A percentile compares a stretch with the other conserved stretches of the same genome.
Evolutionary conservation across 2,888 invertebrate species (phyloP).

Genomic region (Margaritifera margaritifera): DNA sequence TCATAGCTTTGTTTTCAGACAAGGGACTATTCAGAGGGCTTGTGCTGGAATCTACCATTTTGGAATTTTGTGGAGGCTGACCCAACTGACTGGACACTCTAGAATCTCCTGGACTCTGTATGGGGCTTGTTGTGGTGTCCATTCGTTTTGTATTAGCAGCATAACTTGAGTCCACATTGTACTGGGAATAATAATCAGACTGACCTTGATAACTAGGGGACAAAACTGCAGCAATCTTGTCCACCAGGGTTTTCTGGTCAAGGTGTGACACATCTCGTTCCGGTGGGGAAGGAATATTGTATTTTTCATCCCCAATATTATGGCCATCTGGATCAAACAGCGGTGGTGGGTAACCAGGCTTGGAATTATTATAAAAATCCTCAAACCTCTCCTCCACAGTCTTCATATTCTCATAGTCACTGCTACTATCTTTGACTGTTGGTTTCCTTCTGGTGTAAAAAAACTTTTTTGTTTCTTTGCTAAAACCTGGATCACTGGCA

Average conservation of each 20-base stretch:
- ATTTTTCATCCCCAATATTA: conserved; percentile 78
- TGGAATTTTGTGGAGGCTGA: conserved; percentile 22
- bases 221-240: conserved; percentile 44
- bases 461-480: conserved; percentile 40
- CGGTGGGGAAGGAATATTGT: conserved; percentile 82
- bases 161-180: conserved; percentile 17
- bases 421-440: conserved; percentile 15
- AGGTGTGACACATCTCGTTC: conserved; percentile 76
- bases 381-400: conserved; percentile 44
- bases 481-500: conserved; percentile 63
- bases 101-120: conserved; percentile 20
- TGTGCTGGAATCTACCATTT: conserved; percentile 39
- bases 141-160: conserved; percentile 14
- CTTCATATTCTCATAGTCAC: conserved; percentile 34
- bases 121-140: conserved; percentile 39
- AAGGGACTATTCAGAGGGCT: conserved; percentile 44
- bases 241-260: conserved; percentile 42
- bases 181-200: conserved; percentile 12
- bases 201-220: conserved; percentile 27
- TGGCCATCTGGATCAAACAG: conserved; percentile 79
- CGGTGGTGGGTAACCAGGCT: conserved; percentile 65
- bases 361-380: conserved; percentile 54
- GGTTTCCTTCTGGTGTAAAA: conserved; percentile 36
- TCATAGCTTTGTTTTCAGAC: conserved; percentile 20
- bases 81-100: conserved; percentile 29